Evolutionary conservation across 2,113 vertebrate species (phyloP).

Genomic region (Engystomops pustulosus): DNA sequence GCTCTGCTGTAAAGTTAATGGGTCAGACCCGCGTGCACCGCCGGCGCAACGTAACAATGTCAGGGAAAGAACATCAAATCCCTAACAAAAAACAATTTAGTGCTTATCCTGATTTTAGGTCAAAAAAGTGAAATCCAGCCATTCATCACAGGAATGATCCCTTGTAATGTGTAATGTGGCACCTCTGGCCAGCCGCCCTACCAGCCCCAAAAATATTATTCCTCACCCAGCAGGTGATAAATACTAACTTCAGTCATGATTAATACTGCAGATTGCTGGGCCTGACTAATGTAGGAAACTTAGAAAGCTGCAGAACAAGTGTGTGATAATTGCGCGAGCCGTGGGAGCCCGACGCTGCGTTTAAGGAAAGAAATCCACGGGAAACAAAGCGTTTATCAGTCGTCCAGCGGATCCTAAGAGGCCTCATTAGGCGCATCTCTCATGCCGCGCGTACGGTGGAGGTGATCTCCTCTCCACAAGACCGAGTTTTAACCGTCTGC

Average conservation of each 20-base stretch:
- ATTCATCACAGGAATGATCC: conserved; percentile 91
- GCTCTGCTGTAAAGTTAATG: background rate
- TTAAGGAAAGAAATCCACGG: conserved; percentile 74
- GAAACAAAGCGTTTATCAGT: conserved; percentile 76
- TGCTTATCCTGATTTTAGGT: conserved; percentile 22
- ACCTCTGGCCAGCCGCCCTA: conserved; percentile 87
- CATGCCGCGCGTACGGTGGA: conserved; percentile 62
- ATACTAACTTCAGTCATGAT: conserved; percentile 86
- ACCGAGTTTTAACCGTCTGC: conserved; percentile 68
- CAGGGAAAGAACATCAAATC: background rate
- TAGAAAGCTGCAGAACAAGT: conserved; percentile 79
- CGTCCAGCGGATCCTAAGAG: conserved; percentile 76
- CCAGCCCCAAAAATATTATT: conserved; percentile 90
- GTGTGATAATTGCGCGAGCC: conserved; percentile 84
- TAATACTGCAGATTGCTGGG: conserved; percentile 82
- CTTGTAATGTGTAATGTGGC: conserved; percentile 87
- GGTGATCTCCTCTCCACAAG: conserved; percentile 61
- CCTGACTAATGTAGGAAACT: conserved; percentile 75
- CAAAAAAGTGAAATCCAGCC: conserved; percentile 68
- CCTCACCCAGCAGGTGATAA: conserved; percentile 87
- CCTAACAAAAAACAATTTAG: background rate
- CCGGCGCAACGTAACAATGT: background rate
- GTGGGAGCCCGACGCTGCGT: conserved; percentile 74
- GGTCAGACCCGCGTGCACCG: background rate
- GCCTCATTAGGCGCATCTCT: conserved; percentile 78